phyloP scores from a whole-genome alignment of 2,888 invertebrate species.

The Peribatodes rhomboidaria region DNA sequence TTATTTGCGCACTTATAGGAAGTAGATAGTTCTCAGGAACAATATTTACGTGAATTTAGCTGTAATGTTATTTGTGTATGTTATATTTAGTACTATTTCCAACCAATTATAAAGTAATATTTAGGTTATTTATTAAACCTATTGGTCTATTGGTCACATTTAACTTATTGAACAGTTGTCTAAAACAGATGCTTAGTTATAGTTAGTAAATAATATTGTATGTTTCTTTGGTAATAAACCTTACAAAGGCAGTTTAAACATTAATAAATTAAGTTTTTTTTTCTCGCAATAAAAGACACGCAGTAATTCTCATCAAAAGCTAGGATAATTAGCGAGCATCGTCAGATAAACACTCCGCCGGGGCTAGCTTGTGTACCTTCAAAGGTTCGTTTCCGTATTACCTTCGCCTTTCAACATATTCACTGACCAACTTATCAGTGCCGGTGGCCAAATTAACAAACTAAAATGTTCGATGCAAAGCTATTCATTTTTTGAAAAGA shows the following conservation, averaged over 20 bases:
- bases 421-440: conserved; percentile 23
- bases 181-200: no score
- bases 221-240: no score
- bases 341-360: conserved; percentile 32
- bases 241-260: no score
- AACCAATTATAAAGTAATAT: no score
- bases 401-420: conserved; percentile 76
- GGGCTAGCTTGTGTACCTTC: conserved; percentile 33
- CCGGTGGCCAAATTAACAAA: neutral
- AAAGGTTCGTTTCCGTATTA: conserved; percentile 68
- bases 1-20: neutral
- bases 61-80: neutral
- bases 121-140: no score
- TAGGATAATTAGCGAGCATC: conserved; percentile 46
- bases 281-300: neutral
- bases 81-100: neutral
- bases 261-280: neutral
- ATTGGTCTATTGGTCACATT: no score
- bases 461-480: neutral
- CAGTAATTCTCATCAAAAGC: conserved; percentile 20
- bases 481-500: neutral
- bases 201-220: neutral
- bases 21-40: neutral
- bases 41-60: conserved; percentile 2
- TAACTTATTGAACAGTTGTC: no score